These are phyloP conservation scores for Atlantisia rogersi DNA, from an alignment of 2,113 vertebrate species.

Conservation along the genomic window DNA sequence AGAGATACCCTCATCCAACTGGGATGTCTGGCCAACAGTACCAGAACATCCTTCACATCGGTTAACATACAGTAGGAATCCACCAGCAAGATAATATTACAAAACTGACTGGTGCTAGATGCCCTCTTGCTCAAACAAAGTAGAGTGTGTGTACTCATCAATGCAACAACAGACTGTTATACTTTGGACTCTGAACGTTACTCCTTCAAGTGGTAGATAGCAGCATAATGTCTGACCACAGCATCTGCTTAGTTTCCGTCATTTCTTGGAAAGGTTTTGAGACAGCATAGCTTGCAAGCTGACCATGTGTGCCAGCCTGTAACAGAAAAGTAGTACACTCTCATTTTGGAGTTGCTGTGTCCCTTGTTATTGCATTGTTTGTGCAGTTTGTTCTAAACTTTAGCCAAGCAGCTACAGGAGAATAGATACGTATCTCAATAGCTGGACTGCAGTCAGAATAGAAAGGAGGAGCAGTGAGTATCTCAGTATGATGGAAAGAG, in stretches of 20 bases:
- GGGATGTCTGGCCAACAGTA: neutral
- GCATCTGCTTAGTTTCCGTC: neutral
- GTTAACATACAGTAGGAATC: neutral
- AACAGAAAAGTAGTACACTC: neutral
- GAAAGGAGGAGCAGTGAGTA: neutral
- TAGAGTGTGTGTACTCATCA: neutral
- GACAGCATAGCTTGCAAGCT: neutral
- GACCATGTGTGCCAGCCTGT: neutral
- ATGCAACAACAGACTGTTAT: neutral
- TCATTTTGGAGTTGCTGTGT: neutral
- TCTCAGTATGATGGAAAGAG: neutral
- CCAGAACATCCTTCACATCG: neutral
- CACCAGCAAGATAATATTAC: neutral
- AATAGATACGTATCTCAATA: neutral
- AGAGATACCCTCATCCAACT: neutral
- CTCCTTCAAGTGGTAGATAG: neutral
- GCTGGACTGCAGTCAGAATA: neutral
- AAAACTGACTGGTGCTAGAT: neutral
- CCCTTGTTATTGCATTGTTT: neutral
- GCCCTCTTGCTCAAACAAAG: neutral
- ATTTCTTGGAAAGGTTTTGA: neutral
- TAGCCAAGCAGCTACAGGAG: neutral
- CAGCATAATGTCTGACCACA: rapidly evolving
- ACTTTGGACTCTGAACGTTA: neutral
- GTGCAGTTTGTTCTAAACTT: neutral